Percentiles rank a stretch among this genome's conserved stretches.
These are phyloP conservation scores for Maccullochella peelii DNA, from an alignment of 2,113 vertebrate species.

Conservation along the genomic window DNA sequence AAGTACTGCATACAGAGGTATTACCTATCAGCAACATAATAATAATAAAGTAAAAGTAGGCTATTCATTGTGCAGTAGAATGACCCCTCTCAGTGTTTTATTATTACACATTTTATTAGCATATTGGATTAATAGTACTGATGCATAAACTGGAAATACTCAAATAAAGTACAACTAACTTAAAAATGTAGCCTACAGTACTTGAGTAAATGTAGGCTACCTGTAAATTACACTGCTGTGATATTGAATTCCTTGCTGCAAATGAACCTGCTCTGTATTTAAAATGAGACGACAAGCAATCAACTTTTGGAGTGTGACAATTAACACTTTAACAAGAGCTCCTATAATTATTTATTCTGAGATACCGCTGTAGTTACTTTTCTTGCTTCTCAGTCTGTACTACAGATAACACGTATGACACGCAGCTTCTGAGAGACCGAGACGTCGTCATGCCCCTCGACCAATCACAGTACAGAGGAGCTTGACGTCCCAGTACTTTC, in stretches of 20 bases:
- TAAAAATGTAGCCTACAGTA: too few relatives aligned
- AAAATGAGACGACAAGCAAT: too few relatives aligned
- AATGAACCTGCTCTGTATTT: too few relatives aligned
- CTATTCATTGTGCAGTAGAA: too few relatives aligned
- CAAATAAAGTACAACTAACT: too few relatives aligned
- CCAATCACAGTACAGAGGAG: conserved; percentile 55
- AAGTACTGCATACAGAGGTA: background rate
- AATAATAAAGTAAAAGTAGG: too few relatives aligned
- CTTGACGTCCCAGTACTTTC: background rate
- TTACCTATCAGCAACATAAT: too few relatives aligned
- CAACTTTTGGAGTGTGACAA: too few relatives aligned
- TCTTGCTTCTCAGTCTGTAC: background rate
- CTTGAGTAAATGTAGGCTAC: too few relatives aligned
- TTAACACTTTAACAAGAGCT: too few relatives aligned
- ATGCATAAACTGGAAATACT: background rate
- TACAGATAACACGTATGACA: background rate
- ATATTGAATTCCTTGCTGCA: too few relatives aligned
- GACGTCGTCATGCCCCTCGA: background rate
- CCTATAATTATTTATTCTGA: background rate
- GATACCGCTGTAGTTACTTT: background rate
- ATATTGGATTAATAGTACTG: background rate
- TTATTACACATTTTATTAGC: background rate
- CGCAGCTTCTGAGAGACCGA: rapidly evolving
- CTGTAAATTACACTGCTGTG: too few relatives aligned
- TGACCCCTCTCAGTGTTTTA: background rate